Evolutionary conservation across 2,888 invertebrate species (phyloP), one percentile per base, ranked within the genome.

Genomic region (Eueremaeus valkanovi): DNA sequence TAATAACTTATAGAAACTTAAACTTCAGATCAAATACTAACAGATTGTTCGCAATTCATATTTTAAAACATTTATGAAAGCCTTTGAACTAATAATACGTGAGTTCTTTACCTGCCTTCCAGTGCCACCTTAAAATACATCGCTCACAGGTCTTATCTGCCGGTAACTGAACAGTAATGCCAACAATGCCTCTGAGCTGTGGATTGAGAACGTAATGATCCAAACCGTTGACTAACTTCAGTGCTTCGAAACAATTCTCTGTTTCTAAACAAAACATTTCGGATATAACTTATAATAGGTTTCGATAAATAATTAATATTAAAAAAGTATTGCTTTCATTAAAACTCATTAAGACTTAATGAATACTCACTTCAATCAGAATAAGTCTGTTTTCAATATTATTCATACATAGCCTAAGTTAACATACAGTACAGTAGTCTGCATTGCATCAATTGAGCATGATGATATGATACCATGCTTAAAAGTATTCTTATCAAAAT

Each of bases 61-160:
- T 49, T 49, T 49, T 49, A 18, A 49, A 18, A 49, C n/a, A n/a
- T n/a, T n/a, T n/a, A n/a, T 40, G 18, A 36, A n/a, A n/a, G n/a
- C n/a, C n/a, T n/a, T n/a, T n/a, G n/a, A n/a, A n/a, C n/a, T n/a
- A n/a, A n/a, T 21, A 49, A 31, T 27, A 13, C 18, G 1, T 5
- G 1, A 72, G n/a, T n/a, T n/a, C n/a, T 75, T 40, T 76, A 80
- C 79, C 79, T 27, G 79, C 78, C 73, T 76, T 76, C 79, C 79
- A 80, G 42, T 80, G 79, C 80, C 80, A 80, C 24, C 80, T 73
- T 11, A 80, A 70, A 11, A 80, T 75, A 51, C 80, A 80, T 16
- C 76, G 61, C 0, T 76, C 29, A 63, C 80, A 80, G 18, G 78
- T 76, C 45, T 76, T 76, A 11, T 78, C 76, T 9, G 58, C 36